Percentiles rank a stretch among this genome's conserved stretches.
Conservation (phyloP, 2,797 vertebrate genomes). For the Hirundo rustica region DNA sequence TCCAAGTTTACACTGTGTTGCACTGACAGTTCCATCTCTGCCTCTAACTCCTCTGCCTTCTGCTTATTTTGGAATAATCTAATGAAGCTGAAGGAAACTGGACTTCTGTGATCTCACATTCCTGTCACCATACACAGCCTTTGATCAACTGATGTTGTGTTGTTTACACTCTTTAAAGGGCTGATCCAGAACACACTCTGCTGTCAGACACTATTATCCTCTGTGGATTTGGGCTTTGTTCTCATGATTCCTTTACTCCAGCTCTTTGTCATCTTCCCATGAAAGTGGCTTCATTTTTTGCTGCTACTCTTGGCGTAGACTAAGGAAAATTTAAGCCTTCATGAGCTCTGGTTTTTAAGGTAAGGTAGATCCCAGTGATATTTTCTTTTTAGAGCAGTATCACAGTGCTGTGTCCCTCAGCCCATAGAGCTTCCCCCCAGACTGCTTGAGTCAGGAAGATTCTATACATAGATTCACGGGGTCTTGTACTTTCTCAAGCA, state of each 20-base stretch:
- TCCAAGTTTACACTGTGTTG: not conserved
- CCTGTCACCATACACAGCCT: not conserved
- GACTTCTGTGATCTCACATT: slow-evolving; percentile 35
- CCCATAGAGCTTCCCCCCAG: not conserved
- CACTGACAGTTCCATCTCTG: not conserved
- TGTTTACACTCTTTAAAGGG: slow-evolving; percentile 20
- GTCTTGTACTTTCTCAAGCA: not conserved
- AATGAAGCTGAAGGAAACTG: not conserved
- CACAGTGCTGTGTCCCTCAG: not conserved
- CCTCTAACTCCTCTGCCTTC: not conserved
- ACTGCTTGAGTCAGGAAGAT: not conserved
- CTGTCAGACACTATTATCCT: slow-evolving; percentile 30
- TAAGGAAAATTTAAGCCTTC: slow-evolving; percentile 4
- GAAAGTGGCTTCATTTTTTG: slow-evolving; percentile 9
- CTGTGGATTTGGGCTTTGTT: slow-evolving; percentile 31
- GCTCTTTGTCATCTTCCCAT: slow-evolving; percentile 42
- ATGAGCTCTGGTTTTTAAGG: not conserved
- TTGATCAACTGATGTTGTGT: slow-evolving; percentile 31
- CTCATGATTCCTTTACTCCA: not conserved
- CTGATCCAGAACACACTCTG: not conserved
- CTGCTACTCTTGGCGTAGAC: not conserved
- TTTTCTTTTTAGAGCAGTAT: not conserved
- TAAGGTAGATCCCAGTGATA: not conserved
- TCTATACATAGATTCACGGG: fast-evolving
- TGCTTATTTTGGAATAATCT: slow-evolving; percentile 18